Conservation (phyloP, 30 jellyfish, hydroid and myxozoan species). For the Clytia hemisphaerica region DNA sequence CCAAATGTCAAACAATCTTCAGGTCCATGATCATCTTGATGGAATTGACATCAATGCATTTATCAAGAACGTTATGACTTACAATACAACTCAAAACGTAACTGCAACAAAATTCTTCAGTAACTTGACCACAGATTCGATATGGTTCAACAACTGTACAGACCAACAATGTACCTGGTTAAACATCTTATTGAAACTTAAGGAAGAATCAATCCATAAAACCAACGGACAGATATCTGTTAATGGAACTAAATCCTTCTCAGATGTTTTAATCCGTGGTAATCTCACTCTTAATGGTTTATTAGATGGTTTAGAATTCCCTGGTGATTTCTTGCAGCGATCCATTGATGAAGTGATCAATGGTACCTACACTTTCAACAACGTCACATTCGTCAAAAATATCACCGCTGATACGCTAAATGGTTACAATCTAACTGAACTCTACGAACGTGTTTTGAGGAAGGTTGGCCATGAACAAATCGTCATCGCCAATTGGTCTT, state of each 20-base stretch:
- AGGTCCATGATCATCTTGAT: conserved; percentile 45
- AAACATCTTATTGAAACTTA: neutral
- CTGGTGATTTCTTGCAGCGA: conserved; percentile 45
- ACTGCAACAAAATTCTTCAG: conserved; percentile 19
- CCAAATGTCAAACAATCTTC: conserved; percentile 26
- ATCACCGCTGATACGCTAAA: conserved; percentile 29
- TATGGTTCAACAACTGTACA: neutral
- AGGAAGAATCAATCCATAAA: neutral
- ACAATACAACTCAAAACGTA: conserved; percentile 28
- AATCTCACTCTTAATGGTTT: conserved; percentile 38
- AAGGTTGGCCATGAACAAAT: conserved; percentile 9
- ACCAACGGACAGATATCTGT: neutral
- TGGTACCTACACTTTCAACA: conserved; percentile 52
- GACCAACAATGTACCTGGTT: neutral
- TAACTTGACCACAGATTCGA: neutral
- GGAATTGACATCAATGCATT: conserved; percentile 60
- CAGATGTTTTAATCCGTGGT: conserved; percentile 19
- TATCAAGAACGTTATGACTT: neutral
- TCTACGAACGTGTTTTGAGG: conserved; percentile 46
- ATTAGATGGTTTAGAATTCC: conserved; percentile 54
- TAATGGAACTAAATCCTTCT: conserved; percentile 17
- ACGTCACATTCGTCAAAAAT: conserved; percentile 32
- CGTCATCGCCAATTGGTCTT: conserved; percentile 42
- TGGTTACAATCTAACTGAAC: conserved; percentile 38
- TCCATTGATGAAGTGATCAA: conserved; percentile 30